Conservation (phyloP, 92 coral and sea anemone genomes). For the Epizoanthus scotinus region DNA sequence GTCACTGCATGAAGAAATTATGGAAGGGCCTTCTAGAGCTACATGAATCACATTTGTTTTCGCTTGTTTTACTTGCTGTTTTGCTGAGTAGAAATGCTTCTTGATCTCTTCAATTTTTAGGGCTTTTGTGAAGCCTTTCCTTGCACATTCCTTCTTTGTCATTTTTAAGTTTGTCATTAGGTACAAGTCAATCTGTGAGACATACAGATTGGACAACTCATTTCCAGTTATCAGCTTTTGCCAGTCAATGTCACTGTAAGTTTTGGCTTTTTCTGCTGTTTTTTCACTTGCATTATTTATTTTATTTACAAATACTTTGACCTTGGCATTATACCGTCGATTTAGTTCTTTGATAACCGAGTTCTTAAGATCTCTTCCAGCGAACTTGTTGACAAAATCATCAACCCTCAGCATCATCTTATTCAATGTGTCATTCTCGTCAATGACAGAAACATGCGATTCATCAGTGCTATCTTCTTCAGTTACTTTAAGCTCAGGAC, state of each 20-base stretch:
- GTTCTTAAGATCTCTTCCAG: conserved; percentile 3
- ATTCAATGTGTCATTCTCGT: conserved; percentile 4
- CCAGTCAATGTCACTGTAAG: conserved; percentile 15
- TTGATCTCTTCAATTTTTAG: conserved; percentile 32
- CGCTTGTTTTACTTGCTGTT: too few relatives aligned
- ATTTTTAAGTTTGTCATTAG: conserved; percentile 24
- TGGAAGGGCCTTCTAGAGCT: too few relatives aligned
- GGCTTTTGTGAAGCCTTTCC: conserved; percentile 47
- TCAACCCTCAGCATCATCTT: conserved; percentile 9
- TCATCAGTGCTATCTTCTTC: conserved; percentile 16
- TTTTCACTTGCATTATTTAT: neutral
- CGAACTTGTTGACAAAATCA: neutral
- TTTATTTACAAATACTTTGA: conserved; percentile 2
- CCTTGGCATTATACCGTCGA: too few relatives aligned
- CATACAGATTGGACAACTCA: neutral
- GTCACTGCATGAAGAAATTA: neutral
- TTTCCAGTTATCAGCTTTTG: neutral
- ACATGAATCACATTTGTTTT: too few relatives aligned
- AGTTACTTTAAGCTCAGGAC: neutral
- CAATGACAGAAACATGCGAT: too few relatives aligned
- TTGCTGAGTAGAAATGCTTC: conserved; percentile 39
- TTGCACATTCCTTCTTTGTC: conserved; percentile 44
- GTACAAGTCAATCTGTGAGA: conserved; percentile 38
- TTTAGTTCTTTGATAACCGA: neutral
- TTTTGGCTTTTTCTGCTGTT: conserved; percentile 18